A percentile compares a stretch with the other conserved stretches of the same genome.
These are phyloP conservation scores for Leucoraja ocellata DNA, from an alignment of 2,797 vertebrate genomes.

Conservation along the genomic window DNA sequence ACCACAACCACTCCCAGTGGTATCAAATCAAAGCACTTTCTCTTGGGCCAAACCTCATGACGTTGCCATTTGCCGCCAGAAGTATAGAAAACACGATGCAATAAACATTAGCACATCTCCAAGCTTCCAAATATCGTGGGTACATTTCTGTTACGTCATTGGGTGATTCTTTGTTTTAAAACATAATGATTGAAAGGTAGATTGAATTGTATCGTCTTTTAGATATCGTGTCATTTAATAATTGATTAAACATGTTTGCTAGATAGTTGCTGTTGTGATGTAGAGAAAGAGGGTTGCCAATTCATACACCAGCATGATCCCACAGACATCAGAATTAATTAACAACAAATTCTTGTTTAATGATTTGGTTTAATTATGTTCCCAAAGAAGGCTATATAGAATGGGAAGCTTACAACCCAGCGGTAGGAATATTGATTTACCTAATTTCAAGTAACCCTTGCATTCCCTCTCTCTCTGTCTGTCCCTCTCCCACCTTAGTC, in stretches of 20 bases:
- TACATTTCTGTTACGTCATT: not conserved
- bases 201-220: not conserved
- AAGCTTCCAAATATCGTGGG: not conserved
- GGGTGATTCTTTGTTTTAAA: not conserved
- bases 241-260: not conserved
- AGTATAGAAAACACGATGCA: not conserved
- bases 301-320: not conserved
- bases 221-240: not conserved
- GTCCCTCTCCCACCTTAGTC: too few relatives aligned
- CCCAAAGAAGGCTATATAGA: too few relatives aligned
- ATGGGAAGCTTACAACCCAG: too few relatives aligned
- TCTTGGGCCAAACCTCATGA: not conserved
- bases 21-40: not conserved
- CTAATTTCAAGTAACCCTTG: too few relatives aligned
- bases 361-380: too few relatives aligned
- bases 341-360: not conserved
- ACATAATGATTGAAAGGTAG: not conserved
- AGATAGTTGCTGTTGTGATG: not conserved
- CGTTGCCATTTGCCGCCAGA: not conserved
- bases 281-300: not conserved
- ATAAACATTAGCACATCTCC: not conserved
- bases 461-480: too few relatives aligned
- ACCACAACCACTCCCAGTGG: not conserved
- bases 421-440: too few relatives aligned
- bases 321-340: not conserved